These are phyloP conservation scores for Scaptomyza montana DNA, from an alignment of 1,140 invertebrate genomes.

Conservation along the genomic window DNA sequence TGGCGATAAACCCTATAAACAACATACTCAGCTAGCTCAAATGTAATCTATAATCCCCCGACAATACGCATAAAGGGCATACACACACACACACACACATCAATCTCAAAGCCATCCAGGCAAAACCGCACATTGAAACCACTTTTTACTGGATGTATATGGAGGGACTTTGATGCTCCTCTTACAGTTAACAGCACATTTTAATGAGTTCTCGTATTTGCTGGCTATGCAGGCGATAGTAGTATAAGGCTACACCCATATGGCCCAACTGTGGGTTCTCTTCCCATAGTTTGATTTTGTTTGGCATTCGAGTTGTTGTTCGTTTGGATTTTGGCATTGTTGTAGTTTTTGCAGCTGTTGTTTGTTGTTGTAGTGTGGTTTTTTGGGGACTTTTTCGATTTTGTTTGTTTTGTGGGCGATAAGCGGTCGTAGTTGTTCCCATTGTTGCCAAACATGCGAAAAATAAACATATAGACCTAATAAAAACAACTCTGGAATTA, in stretches of 20 bases:
- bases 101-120: conserved; percentile 25
- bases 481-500: conserved; percentile 28
- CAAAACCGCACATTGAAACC: conserved; percentile 29
- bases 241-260: neutral
- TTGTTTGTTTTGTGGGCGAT: conserved; percentile 74
- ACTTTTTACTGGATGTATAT: conserved; percentile 13
- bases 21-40: conserved; percentile 31
- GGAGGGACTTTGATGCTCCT: conserved; percentile 4
- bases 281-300: conserved; percentile 47
- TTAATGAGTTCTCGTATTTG: conserved; percentile 45
- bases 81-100: conserved; percentile 27
- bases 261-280: conserved; percentile 33
- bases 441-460: conserved; percentile 29
- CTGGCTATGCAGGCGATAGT: conserved; percentile 18
- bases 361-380: conserved; percentile 36
- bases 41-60: conserved; percentile 30
- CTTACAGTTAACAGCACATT: conserved; percentile 40
- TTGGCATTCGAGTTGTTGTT: conserved; percentile 38
- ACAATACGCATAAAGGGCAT: neutral
- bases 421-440: conserved; percentile 56
- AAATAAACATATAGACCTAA: conserved; percentile 29
- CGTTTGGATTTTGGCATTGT: conserved; percentile 32
- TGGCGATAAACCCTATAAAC: conserved; percentile 45
- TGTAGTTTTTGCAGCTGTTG: conserved; percentile 9
- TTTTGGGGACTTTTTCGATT: conserved; percentile 61